Percentiles rank a stretch among this genome's conserved stretches.
Evolutionary conservation across 2,113 vertebrate species (phyloP).

Genomic region (Cynocephalus volans): DNA sequence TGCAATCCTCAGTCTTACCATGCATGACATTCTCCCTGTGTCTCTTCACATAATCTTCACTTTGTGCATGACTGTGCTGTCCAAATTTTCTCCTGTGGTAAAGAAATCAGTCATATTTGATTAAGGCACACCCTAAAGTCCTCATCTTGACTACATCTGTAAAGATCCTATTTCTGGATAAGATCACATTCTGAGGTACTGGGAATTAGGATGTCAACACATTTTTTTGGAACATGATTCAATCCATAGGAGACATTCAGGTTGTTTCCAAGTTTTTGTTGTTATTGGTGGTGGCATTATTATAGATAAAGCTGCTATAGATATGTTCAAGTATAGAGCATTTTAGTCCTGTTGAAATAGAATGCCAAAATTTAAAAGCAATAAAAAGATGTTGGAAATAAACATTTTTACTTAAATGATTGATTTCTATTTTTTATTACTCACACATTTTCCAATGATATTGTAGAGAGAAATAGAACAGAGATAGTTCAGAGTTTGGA

Average conservation of each 20-base stretch:
- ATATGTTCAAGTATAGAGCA: neutral
- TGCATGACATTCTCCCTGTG: neutral
- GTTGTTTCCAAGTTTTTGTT: constrained; percentile 12
- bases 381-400: neutral
- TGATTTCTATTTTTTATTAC: constrained; percentile 53
- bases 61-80: neutral
- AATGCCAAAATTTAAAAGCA: constrained; percentile 11
- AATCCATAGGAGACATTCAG: neutral
- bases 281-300: neutral
- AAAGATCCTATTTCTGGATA: constrained; percentile 19
- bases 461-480: constrained; percentile 1
- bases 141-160: neutral
- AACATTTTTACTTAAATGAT: neutral
- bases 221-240: neutral
- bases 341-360: constrained; percentile 51
- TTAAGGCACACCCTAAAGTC: neutral
- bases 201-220: neutral
- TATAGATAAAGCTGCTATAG: neutral
- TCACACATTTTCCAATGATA: constrained; percentile 30
- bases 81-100: neutral
- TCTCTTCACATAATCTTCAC: neutral
- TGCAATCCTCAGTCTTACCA: neutral
- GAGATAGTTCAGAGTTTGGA: neutral
- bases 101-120: neutral
- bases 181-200: neutral